These are phyloP conservation scores for Drosophila leonis DNA, from an alignment of 2,888 invertebrate genomes.

Conservation along the genomic window DNA sequence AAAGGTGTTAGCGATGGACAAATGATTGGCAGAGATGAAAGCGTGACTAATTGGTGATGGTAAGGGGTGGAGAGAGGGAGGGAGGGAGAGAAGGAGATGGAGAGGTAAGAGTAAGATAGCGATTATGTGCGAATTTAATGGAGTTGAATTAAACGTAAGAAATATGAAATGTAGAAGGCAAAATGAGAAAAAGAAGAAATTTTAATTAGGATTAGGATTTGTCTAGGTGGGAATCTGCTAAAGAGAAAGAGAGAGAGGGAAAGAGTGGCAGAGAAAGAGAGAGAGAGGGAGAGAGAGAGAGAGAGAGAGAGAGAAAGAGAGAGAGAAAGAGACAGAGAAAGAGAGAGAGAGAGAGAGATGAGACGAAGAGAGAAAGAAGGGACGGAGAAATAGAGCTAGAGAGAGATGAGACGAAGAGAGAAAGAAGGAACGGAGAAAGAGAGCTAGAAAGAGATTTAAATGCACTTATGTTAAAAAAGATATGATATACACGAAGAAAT, in stretches of 20 bases:
- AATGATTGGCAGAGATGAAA: conserved; percentile 38
- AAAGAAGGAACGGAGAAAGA: too few relatives aligned
- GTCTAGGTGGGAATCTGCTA: background rate
- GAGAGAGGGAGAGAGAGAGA: background rate
- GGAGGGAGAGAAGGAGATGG: background rate
- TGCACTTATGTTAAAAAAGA: too few relatives aligned
- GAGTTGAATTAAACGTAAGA: background rate
- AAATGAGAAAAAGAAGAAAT: background rate
- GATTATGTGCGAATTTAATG: conserved; percentile 2
- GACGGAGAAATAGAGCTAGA: too few relatives aligned
- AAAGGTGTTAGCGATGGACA: conserved; percentile 30
- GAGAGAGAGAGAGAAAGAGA: background rate
- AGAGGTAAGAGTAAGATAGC: background rate
- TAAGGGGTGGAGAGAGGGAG: background rate
- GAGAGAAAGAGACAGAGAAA: background rate
- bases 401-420: too few relatives aligned
- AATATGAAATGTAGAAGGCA: background rate
- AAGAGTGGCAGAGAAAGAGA: background rate
- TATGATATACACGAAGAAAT: too few relatives aligned
- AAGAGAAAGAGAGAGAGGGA: background rate
- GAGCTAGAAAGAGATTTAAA: too few relatives aligned
- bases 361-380: too few relatives aligned
- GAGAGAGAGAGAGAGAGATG: background rate
- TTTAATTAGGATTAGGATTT: background rate
- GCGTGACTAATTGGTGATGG: conserved; percentile 18